Percentiles rank a stretch among this genome's conserved stretches.
Conservation (phyloP, 2,888 invertebrate genomes). For the Muscina levida region DNA sequence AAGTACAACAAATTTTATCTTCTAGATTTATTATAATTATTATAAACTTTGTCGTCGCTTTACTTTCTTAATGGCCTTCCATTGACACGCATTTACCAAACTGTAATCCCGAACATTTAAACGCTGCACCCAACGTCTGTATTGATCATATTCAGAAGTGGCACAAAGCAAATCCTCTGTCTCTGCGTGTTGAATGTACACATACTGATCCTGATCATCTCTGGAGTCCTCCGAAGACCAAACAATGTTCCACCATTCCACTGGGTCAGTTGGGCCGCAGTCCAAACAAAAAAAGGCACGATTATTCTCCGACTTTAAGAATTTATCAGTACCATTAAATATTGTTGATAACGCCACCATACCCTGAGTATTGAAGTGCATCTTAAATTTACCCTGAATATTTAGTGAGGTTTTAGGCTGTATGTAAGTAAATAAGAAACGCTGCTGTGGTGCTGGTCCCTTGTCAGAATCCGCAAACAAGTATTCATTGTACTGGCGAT, state of each 20-base stretch:
- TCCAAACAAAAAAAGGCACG: not conserved
- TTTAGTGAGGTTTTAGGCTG: constrained; percentile 3
- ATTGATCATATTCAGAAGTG: constrained; percentile 38
- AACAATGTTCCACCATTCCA: constrained; percentile 4
- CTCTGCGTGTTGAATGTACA: constrained; percentile 16
- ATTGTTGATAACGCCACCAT: not conserved
- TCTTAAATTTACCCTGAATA: constrained; percentile 44
- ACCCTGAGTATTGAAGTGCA: constrained; percentile 15
- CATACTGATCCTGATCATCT: constrained; percentile 33
- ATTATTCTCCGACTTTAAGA: not conserved
- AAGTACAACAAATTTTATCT: too few relatives aligned
- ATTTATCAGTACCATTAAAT: not conserved
- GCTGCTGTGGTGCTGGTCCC: constrained; percentile 32
- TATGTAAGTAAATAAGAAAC: constrained; percentile 42
- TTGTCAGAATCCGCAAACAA: constrained; percentile 32
- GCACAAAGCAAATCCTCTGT: constrained; percentile 46
- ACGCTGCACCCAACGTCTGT: constrained; percentile 31
- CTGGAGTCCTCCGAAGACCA: not conserved
- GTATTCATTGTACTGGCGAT: constrained; percentile 36
- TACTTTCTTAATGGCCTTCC: not conserved
- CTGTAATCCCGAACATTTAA: not conserved
- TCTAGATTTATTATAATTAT: too few relatives aligned
- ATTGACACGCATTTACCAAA: constrained; percentile 9
- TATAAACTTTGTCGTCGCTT: too few relatives aligned
- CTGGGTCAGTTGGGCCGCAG: not conserved